phyloP scores from a whole-genome alignment of 2,797 vertebrate genomes.

The Lithobates pipiens region DNA sequence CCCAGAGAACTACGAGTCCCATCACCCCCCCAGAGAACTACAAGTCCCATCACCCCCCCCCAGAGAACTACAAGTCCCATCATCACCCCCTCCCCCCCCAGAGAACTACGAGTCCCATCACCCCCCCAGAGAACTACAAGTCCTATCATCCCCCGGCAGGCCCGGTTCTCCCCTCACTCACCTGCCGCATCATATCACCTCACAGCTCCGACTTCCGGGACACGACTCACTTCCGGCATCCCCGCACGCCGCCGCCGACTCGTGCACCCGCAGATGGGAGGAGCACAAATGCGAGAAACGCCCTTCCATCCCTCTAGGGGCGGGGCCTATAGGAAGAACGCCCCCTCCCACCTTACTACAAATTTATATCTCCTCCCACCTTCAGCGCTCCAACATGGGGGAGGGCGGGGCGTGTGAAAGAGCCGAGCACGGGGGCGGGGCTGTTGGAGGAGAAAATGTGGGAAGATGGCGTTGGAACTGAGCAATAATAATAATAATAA shows the following conservation, averaged over 20 bases:
- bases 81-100: not conserved
- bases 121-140: not conserved
- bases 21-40: not conserved
- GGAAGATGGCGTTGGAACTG: too few species aligned
- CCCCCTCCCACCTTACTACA: too few species aligned
- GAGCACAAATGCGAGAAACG: not conserved
- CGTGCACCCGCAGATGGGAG: not conserved
- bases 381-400: too few species aligned
- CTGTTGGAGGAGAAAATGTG: too few species aligned
- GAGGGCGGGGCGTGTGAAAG: too few species aligned
- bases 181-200: conserved; percentile 62
- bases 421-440: too few species aligned
- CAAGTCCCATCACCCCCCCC: not conserved
- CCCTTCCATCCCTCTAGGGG: not conserved
- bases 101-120: not conserved
- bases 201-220: not conserved
- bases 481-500: too few species aligned
- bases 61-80: not conserved
- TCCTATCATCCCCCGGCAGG: not conserved
- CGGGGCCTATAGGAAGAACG: too few species aligned
- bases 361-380: too few species aligned
- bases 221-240: conserved; percentile 16
- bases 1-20: not conserved
- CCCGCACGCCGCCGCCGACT: not conserved
- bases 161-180: conserved; percentile 28